Evolutionary conservation across 2,888 invertebrate species (phyloP).

Genomic region (Cistogaster globosa): DNA sequence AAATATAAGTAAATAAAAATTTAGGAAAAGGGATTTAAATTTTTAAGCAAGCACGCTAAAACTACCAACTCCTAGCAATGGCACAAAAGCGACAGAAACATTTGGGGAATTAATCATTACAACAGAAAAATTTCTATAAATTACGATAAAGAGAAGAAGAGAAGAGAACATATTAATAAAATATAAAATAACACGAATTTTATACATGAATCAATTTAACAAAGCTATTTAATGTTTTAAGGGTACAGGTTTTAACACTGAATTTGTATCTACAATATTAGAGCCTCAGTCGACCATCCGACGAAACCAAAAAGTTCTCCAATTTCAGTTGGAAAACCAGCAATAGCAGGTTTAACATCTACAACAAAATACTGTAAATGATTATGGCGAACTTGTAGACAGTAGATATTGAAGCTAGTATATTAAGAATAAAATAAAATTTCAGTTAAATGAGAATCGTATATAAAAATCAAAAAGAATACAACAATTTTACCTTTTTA

Average conservation of each 20-base stretch:
- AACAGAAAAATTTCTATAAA: no score
- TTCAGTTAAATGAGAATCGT: no score
- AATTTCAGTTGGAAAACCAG: no score
- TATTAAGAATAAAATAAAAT: conserved; percentile 13
- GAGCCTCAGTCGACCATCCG: neutral
- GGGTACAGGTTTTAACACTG: conserved; percentile 58
- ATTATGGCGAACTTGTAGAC: neutral
- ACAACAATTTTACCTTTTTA: neutral
- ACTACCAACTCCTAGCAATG: no score
- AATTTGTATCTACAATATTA: conserved; percentile 51
- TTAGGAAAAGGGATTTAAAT: no score
- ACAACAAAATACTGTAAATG: neutral
- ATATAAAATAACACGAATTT: conserved; percentile 8
- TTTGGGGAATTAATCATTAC: no score
- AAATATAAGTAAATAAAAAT: no score
- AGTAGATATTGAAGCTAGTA: conserved; percentile 8
- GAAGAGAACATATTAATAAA: conserved; percentile 16
- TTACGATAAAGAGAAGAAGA: neutral
- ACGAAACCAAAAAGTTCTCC: no score
- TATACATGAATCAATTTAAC: conserved; percentile 65
- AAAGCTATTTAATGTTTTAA: conserved; percentile 58
- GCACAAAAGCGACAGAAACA: no score
- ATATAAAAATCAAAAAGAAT: neutral
- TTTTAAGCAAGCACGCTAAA: no score
- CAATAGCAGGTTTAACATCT: neutral